Evolutionary conservation across 2,888 invertebrate genomes (phyloP).

Genomic region (Tanypteryx hageni): DNA sequence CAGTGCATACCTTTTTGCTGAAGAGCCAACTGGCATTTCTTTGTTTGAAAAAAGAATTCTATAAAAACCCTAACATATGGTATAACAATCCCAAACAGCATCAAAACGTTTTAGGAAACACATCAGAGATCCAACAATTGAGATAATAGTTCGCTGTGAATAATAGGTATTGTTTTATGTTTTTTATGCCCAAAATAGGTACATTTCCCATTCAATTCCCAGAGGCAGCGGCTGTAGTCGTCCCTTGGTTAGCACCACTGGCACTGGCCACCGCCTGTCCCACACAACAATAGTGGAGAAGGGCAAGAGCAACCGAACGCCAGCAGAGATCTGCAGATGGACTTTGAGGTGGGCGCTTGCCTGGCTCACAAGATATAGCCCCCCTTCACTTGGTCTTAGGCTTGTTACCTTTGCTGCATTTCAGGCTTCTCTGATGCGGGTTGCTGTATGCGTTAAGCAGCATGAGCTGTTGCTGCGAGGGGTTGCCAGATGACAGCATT

Average conservation of each 20-base stretch:
- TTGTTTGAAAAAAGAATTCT: constrained; percentile 40
- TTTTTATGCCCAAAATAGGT: constrained; percentile 35
- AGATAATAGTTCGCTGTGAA: constrained; percentile 49
- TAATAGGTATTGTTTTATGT: constrained; percentile 33
- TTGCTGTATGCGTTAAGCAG: constrained; percentile 45
- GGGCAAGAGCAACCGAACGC: constrained; percentile 49
- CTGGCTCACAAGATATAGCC: constrained; percentile 4
- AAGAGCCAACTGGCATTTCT: constrained; percentile 45
- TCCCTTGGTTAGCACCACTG: not conserved
- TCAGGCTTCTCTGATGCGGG: constrained; percentile 54
- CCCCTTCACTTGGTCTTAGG: constrained; percentile 60
- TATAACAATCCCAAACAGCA: constrained; percentile 62
- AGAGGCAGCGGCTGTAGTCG: constrained; percentile 50
- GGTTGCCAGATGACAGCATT: not conserved
- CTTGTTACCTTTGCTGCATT: constrained; percentile 54
- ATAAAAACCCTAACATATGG: constrained; percentile 56
- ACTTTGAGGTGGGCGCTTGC: constrained; percentile 41
- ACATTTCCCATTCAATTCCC: constrained; percentile 34
- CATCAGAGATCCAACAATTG: constrained; percentile 59
- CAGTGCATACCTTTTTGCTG: not conserved
- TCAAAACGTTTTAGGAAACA: constrained; percentile 55
- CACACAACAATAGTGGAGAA: constrained; percentile 52
- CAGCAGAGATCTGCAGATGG: constrained; percentile 51
- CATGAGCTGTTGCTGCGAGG: constrained; percentile 30
- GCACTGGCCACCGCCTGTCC: constrained; percentile 55